A percentile compares a stretch with the other conserved stretches of the same genome.
Conservation (phyloP, 2,888 invertebrate genomes). For the Hydriomena furcata region DNA sequence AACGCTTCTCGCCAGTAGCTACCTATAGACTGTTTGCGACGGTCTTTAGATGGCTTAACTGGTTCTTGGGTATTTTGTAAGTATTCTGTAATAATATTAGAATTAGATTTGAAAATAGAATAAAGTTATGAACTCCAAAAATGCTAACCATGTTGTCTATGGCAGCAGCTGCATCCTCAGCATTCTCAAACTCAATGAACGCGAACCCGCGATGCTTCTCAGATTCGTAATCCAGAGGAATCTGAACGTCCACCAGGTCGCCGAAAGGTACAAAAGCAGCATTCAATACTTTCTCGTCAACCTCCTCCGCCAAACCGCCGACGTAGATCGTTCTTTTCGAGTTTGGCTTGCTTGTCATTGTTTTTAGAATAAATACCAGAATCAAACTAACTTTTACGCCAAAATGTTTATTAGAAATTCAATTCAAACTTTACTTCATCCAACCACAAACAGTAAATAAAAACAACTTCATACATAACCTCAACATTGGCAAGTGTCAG, state of each 20-base stretch:
- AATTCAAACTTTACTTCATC: neutral
- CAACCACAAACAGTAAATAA: neutral
- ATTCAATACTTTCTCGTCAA: slow-evolving; percentile 96
- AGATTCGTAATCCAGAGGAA: slow-evolving; percentile 98
- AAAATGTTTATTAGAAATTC: neutral
- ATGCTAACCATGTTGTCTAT: slow-evolving; percentile 99
- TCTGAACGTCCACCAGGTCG: slow-evolving; percentile 98
- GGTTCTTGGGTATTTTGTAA: no score
- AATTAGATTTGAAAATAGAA: no score
- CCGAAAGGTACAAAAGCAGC: slow-evolving; percentile 99
- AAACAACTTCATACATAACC: slow-evolving; percentile 13
- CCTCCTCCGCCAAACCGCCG: slow-evolving; percentile 96
- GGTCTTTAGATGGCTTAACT: no score
- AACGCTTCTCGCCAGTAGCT: no score
- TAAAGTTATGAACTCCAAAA: no score
- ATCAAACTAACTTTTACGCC: neutral
- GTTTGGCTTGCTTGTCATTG: slow-evolving; percentile 83
- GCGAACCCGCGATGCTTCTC: slow-evolving; percentile 99
- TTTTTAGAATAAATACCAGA: slow-evolving; percentile 9
- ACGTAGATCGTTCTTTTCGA: slow-evolving; percentile 93
- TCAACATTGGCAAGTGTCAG: no score
- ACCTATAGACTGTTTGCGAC: no score
- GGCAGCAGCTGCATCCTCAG: slow-evolving; percentile 99
- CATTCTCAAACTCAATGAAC: slow-evolving; percentile 98
- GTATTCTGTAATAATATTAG: no score